Conservation (phyloP, 1,140 invertebrate species). For the Macrocentrus cingulum region DNA sequence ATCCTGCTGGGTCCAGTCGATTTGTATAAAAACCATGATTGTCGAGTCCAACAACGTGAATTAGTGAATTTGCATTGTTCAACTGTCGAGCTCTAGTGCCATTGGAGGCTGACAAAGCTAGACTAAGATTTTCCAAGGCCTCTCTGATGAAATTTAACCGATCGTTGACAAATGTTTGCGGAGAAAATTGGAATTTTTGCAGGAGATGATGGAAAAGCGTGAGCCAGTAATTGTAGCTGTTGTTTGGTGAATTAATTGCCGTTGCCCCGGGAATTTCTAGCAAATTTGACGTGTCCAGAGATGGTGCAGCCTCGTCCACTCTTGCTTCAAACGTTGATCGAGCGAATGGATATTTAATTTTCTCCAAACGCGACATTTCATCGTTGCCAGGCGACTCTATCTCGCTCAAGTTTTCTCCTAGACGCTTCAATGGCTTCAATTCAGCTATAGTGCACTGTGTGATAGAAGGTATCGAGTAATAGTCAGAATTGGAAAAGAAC, state of each 20-base stretch:
- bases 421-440: conserved; percentile 22
- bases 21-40: conserved; percentile 43
- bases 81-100: conserved; percentile 36
- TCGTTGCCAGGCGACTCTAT: not conserved
- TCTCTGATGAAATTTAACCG: conserved; percentile 33
- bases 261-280: not conserved
- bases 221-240: conserved; percentile 24
- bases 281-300: conserved; percentile 4
- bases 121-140: conserved; percentile 27
- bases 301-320: not conserved
- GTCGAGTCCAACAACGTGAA: conserved; percentile 35
- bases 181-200: conserved; percentile 40
- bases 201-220: conserved; percentile 25
- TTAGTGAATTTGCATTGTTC: conserved; percentile 22
- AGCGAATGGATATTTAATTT: conserved; percentile 14
- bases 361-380: not conserved
- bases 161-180: conserved; percentile 39
- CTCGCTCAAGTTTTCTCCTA: conserved; percentile 2
- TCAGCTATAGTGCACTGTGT: conserved; percentile 9
- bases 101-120: conserved; percentile 16
- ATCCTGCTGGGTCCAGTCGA: conserved; percentile 41
- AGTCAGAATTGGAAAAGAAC: not conserved
- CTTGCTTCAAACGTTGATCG: not conserved
- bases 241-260: not conserved
- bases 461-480: too few relatives aligned